Evolutionary conservation across 2,113 vertebrate species (phyloP).

Genomic region (Myrmecobius fasciatus): DNA sequence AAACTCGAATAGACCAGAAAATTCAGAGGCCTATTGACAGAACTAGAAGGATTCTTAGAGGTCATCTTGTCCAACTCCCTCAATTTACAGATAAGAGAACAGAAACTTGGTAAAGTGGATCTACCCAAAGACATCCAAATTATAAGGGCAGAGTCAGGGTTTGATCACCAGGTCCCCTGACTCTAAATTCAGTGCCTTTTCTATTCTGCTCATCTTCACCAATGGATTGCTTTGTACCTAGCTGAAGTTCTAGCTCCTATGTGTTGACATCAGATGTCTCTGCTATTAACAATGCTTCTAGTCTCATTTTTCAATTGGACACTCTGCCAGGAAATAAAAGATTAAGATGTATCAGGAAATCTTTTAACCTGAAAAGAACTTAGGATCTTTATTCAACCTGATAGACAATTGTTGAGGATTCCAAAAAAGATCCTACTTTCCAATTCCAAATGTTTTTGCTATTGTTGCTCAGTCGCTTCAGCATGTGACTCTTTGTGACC

Average conservation of each 20-base stretch:
- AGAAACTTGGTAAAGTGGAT: not conserved
- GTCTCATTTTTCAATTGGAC: not conserved
- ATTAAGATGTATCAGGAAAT: not conserved
- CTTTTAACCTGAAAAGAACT: not conserved
- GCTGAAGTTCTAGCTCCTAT: not conserved
- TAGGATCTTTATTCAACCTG: not conserved
- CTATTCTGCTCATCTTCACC: accelerated
- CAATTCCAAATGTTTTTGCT: not conserved
- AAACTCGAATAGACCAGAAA: not conserved
- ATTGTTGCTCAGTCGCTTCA: not conserved
- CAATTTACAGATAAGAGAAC: not conserved
- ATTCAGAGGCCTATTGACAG: not conserved
- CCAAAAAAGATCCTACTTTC: not conserved
- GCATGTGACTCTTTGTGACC: not conserved
- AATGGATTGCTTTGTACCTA: accelerated
- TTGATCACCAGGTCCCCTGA: not conserved
- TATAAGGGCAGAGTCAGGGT: not conserved
- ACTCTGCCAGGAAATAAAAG: not conserved
- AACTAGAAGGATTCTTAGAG: not conserved
- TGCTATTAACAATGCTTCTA: not conserved
- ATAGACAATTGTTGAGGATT: not conserved
- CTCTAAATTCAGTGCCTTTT: not conserved
- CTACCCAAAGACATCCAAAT: not conserved
- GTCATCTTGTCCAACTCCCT: not conserved
- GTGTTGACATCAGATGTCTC: no score